A percentile compares a stretch with the other conserved stretches of the same genome.
phyloP scores from a whole-genome alignment of 2,113 vertebrate genomes.

The Nesogale talazaci region DNA sequence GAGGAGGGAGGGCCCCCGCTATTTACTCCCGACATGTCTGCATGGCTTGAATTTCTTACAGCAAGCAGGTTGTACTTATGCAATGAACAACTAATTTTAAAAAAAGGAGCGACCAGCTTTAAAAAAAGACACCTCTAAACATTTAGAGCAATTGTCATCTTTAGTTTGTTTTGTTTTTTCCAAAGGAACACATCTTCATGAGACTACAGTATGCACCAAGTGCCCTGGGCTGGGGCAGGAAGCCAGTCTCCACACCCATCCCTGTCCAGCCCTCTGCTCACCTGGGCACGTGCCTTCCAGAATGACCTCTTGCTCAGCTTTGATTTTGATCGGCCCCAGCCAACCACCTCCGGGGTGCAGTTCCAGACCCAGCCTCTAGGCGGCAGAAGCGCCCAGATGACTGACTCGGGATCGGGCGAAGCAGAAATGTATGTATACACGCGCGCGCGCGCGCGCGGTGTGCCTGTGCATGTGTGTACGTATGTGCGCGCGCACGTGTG shows the following conservation, averaged over 20 bases:
- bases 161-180: background rate
- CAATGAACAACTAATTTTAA: constrained; percentile 24
- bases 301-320: constrained; percentile 11
- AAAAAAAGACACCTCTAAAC: constrained; percentile 29
- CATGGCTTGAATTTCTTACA: constrained; percentile 23
- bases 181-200: constrained; percentile 10
- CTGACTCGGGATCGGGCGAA: background rate
- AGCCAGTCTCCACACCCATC: background rate
- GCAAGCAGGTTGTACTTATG: constrained; percentile 26
- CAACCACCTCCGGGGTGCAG: background rate
- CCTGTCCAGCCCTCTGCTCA: background rate
- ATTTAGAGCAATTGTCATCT: constrained; percentile 39
- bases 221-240: background rate
- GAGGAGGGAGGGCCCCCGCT: background rate
- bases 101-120: background rate
- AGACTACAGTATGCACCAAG: background rate
- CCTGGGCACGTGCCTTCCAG: background rate
- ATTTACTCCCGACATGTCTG: constrained; percentile 5
- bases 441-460: background rate
- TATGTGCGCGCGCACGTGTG: background rate
- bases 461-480: background rate
- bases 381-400: background rate
- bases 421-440: background rate
- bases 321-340: background rate
- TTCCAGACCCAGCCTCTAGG: background rate